Evolutionary conservation across 1,140 invertebrate genomes (phyloP).

Genomic region (Campoletis sonorensis): DNA sequence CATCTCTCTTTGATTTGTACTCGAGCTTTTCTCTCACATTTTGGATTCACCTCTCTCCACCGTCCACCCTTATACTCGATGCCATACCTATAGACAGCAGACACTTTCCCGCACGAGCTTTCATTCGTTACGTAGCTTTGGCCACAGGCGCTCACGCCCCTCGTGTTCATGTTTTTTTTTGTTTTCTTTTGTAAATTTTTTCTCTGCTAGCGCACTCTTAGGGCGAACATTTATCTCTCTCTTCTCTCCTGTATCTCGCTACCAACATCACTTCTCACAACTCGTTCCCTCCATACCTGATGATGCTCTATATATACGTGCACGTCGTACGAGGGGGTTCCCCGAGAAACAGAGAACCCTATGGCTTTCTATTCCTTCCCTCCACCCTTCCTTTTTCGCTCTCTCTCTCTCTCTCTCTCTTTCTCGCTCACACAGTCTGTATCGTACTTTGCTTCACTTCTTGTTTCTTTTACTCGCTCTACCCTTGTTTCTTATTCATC

Average conservation of each 20-base stretch:
- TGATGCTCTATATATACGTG: neutral
- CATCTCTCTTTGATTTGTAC: slow-evolving; percentile 10
- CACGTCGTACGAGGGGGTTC: neutral
- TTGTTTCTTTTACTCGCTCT: neutral
- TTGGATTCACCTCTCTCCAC: neutral
- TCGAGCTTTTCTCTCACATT: neutral
- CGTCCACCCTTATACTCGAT: neutral
- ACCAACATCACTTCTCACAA: neutral
- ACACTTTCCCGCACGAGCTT: neutral
- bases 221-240: no score
- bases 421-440: no score
- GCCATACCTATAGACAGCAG: neutral
- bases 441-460: slow-evolving; percentile 14
- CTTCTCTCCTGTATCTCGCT: neutral
- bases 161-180: no score
- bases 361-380: no score
- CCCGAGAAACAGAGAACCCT: slow-evolving; percentile 12
- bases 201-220: no score
- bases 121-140: no score
- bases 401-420: neutral
- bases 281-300: neutral
- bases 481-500: slow-evolving; percentile 6
- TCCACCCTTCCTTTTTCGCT: no score
- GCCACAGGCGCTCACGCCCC: no score
- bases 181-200: no score